Evolutionary conservation across 1,140 invertebrate species (phyloP).

Genomic region (Aradophagus sp.): DNA sequence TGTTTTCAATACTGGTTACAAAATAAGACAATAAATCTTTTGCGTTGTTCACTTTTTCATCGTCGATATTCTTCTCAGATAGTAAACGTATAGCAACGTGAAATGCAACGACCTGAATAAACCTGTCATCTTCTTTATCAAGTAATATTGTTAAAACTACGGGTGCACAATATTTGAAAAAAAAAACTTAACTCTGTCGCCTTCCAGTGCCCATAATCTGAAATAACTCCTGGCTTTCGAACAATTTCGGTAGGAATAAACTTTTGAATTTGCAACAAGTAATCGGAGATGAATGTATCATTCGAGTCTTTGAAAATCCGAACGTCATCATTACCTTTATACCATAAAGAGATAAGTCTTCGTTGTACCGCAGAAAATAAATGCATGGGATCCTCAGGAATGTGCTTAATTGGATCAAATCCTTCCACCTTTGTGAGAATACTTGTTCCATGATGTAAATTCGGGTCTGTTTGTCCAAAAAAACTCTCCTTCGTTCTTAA

Average conservation of each 20-base stretch:
- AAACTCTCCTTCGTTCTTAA: slow-evolving; percentile 26
- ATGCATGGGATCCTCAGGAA: slow-evolving; percentile 38
- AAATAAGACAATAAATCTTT: slow-evolving; percentile 8
- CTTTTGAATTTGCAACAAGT: neutral
- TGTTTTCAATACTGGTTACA: neutral
- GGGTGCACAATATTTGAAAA: slow-evolving; percentile 21
- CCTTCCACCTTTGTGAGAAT: slow-evolving; percentile 21
- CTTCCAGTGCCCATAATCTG: neutral
- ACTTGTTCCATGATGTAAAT: slow-evolving; percentile 4
- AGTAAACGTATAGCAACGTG: slow-evolving; percentile 14
- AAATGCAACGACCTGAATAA: slow-evolving; percentile 5
- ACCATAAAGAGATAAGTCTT: slow-evolving; percentile 7
- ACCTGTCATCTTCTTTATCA: neutral
- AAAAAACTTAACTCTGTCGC: slow-evolving; percentile 11
- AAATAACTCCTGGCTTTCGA: slow-evolving; percentile 6
- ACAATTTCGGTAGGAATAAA: slow-evolving; percentile 3
- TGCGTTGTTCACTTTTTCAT: neutral
- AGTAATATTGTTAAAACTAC: slow-evolving; percentile 6
- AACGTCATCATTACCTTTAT: too few species aligned
- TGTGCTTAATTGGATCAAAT: slow-evolving; percentile 23
- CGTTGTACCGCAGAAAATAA: too few species aligned
- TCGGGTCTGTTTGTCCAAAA: too few species aligned
- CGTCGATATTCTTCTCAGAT: neutral
- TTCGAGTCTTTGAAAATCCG: too few species aligned
- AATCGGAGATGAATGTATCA: too few species aligned